Evolutionary conservation across 2,113 vertebrate species (phyloP).

Genomic region (Hydropotes inermis): DNA sequence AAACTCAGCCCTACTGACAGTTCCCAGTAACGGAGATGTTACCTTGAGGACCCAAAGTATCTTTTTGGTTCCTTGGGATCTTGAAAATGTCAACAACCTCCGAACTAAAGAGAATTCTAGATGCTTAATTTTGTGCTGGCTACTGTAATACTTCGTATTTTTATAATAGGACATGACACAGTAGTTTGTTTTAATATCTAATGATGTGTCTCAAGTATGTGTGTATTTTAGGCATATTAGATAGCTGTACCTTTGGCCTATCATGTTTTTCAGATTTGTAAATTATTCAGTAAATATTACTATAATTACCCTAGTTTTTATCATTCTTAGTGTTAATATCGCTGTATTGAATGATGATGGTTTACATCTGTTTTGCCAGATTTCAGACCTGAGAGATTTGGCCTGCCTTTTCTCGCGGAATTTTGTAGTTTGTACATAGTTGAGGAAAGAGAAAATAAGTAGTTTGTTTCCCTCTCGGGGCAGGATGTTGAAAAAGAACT

Average conservation of each 20-base stretch:
- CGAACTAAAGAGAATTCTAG: not conserved
- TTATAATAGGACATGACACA: not conserved
- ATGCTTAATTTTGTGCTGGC: not conserved
- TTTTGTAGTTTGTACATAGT: not conserved
- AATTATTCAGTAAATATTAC: not conserved
- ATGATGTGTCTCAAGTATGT: not conserved
- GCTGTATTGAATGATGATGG: not conserved
- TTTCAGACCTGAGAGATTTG: not conserved
- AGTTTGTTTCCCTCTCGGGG: constrained; percentile 74
- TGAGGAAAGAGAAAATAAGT: not conserved
- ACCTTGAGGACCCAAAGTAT: not conserved
- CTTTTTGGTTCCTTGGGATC: not conserved
- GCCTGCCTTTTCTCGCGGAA: not conserved
- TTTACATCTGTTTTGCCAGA: not conserved
- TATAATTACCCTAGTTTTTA: not conserved
- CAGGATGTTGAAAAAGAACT: constrained; percentile 98
- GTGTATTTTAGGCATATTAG: not conserved
- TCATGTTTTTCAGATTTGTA: not conserved
- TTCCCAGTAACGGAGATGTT: not conserved
- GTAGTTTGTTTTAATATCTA: not conserved
- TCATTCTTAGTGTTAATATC: not conserved
- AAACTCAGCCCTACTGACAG: not conserved
- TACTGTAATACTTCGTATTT: not conserved
- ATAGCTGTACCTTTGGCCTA: not conserved
- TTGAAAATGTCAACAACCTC: not conserved